A percentile compares a stretch with the other conserved stretches of the same genome.
These are phyloP conservation scores for Bos indicus DNA, from an alignment of 2,113 vertebrate species.

Conservation along the genomic window DNA sequence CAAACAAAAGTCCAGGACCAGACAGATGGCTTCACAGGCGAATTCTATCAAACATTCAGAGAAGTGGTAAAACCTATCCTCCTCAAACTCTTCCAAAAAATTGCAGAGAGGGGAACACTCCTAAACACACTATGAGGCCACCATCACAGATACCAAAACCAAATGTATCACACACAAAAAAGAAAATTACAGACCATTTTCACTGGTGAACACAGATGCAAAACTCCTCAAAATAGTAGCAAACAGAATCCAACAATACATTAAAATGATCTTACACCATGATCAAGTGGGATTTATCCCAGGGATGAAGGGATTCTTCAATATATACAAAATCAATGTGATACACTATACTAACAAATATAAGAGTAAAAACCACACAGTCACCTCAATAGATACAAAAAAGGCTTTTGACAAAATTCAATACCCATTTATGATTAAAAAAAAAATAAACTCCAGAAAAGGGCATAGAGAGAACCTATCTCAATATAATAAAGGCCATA, in stretches of 20 bases:
- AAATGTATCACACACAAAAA: background rate
- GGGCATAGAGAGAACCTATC: background rate
- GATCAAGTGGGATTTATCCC: background rate
- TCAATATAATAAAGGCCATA: background rate
- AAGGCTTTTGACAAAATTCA: background rate
- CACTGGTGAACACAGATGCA: background rate
- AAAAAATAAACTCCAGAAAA: background rate
- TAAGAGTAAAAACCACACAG: background rate
- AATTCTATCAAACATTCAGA: background rate
- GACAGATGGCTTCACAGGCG: background rate
- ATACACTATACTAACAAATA: background rate
- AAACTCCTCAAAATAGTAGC: background rate
- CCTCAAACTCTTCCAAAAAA: background rate
- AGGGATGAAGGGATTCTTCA: background rate
- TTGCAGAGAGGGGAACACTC: background rate
- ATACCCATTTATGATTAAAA: background rate
- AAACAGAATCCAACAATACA: background rate
- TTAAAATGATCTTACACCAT: background rate
- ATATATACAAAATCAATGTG: background rate
- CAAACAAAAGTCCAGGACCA: no score
- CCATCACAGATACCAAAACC: background rate
- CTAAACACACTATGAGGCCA: background rate
- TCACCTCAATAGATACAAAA: background rate
- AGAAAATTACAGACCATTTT: background rate
- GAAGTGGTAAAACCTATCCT: background rate